Evolutionary conservation across 2,797 vertebrate species (phyloP).

Genomic region (Anisognathus igniventris): DNA sequence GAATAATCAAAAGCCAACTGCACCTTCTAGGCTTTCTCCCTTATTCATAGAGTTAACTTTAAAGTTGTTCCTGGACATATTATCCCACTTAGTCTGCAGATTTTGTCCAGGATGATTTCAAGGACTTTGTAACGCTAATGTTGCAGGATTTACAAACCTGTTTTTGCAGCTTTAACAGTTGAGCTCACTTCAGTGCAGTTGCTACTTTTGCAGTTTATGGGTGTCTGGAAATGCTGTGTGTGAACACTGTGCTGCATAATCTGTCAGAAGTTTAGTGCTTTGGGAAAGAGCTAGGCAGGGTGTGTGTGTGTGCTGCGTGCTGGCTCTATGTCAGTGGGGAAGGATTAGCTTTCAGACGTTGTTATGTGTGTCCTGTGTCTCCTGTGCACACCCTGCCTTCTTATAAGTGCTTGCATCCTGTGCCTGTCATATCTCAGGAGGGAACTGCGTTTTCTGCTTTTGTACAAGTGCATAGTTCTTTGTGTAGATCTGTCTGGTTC

Average conservation of each 20-base stretch:
- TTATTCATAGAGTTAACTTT: neutral
- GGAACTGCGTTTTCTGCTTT: neutral
- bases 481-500: neutral
- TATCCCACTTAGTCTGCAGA: neutral
- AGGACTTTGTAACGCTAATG: neutral
- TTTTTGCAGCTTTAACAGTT: neutral
- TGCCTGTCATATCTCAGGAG: accelerated
- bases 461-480: neutral
- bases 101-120: neutral
- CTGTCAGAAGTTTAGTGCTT: neutral
- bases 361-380: neutral
- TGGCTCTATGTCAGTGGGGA: neutral
- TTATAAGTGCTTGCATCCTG: neutral
- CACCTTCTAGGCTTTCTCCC: neutral
- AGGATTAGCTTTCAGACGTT: neutral
- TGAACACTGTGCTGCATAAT: neutral
- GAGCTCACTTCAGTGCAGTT: neutral
- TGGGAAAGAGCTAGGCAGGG: neutral
- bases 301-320: accelerated
- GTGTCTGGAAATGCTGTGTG: neutral
- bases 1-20: neutral
- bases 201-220: neutral
- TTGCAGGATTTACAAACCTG: neutral
- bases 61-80: neutral
- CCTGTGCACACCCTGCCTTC: neutral